phyloP scores from a whole-genome alignment of 2,888 invertebrate genomes.

The Cerastis leucographa region DNA sequence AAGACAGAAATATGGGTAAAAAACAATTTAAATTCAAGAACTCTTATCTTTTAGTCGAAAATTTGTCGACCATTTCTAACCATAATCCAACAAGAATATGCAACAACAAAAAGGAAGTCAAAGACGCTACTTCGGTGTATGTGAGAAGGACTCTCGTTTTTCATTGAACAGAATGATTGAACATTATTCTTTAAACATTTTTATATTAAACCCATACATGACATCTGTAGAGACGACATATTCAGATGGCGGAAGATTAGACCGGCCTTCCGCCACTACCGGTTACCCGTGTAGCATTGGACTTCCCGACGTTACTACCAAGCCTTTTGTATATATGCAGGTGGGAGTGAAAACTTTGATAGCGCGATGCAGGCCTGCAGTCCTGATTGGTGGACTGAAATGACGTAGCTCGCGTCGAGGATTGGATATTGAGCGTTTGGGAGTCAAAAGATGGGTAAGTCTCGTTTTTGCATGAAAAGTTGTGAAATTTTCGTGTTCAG shows the following conservation, averaged over 20 bases:
- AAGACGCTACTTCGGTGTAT: constrained; percentile 79
- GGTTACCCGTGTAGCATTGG: constrained; percentile 81
- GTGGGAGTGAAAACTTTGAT: constrained; percentile 69
- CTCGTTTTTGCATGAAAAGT: constrained; percentile 15
- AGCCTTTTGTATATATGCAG: constrained; percentile 70
- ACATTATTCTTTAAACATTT: constrained; percentile 76
- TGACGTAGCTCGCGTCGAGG: constrained; percentile 57
- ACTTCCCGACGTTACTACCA: constrained; percentile 70
- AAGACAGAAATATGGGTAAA: neutral
- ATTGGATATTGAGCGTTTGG: constrained; percentile 14
- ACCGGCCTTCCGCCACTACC: constrained; percentile 78
- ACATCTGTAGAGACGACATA: constrained; percentile 76
- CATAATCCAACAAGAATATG: neutral
- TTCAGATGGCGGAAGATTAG: constrained; percentile 75
- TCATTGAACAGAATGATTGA: constrained; percentile 81
- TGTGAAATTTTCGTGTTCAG: neutral
- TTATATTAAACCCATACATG: constrained; percentile 78
- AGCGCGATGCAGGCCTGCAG: constrained; percentile 73
- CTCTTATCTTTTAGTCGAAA: neutral
- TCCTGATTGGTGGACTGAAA: constrained; percentile 49
- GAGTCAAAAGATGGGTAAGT: constrained; percentile 46
- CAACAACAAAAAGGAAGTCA: constrained; percentile 79
- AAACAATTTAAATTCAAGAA: neutral
- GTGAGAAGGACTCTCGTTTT: constrained; percentile 74
- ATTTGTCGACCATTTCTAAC: neutral